phyloP scores from a whole-genome alignment of 1,140 invertebrate species.

The Drosophila equinoxialis region DNA sequence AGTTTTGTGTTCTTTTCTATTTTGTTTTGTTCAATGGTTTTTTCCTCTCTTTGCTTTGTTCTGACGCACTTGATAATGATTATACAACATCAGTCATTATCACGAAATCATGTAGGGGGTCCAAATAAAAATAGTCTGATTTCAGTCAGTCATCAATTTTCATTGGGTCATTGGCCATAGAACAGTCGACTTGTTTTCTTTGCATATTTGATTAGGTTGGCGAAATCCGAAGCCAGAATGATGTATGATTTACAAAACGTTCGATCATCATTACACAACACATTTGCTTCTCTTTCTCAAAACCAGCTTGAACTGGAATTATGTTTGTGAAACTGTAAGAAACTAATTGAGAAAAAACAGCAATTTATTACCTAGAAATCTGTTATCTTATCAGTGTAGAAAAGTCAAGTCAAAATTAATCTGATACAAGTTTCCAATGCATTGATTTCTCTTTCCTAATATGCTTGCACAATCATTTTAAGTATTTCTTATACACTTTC shows the following conservation, averaged over 20 bases:
- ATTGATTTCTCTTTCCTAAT: too few relatives aligned
- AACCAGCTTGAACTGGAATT: constrained; percentile 23
- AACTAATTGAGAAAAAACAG: constrained; percentile 2
- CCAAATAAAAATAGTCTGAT: constrained; percentile 4
- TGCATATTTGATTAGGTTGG: constrained; percentile 7
- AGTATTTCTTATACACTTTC: too few relatives aligned
- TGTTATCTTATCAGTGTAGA: neutral
- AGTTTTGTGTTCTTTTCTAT: constrained; percentile 13
- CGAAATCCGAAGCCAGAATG: neutral
- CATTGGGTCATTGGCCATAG: constrained; percentile 9
- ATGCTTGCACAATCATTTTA: too few relatives aligned
- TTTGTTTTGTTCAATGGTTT: constrained; percentile 6
- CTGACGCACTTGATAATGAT: constrained; percentile 55
- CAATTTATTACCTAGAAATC: neutral
- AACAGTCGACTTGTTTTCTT: neutral
- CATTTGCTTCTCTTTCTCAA: neutral
- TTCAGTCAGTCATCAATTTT: neutral
- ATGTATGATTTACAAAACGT: constrained; percentile 2
- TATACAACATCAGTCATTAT: constrained; percentile 1
- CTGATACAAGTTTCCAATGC: neutral
- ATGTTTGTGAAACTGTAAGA: constrained; percentile 7
- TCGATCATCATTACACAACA: constrained; percentile 6
- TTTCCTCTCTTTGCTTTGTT: constrained; percentile 27
- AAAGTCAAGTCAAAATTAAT: neutral
- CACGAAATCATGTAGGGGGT: neutral